Conservation (phyloP, 2,888 invertebrate species). For the Bimastos eiseni region DNA sequence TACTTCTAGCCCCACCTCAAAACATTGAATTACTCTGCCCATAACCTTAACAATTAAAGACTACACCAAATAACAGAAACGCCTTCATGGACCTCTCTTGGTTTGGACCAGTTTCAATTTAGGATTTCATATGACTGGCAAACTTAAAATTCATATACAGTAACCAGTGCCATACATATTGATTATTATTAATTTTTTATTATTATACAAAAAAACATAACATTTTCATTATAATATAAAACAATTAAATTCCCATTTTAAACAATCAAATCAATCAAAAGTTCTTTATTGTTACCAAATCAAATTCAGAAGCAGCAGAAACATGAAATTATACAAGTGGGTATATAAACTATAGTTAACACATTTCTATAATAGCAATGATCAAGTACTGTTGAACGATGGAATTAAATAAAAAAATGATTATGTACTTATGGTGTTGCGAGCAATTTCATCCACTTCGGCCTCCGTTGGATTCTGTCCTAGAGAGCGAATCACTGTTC, state of each 20-base stretch:
- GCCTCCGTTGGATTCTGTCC: conserved; percentile 39
- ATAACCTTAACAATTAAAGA: neutral
- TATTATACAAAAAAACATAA: neutral
- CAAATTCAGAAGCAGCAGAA: no score
- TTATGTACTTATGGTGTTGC: conserved; percentile 34
- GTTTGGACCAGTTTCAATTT: neutral
- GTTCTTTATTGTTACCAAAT: no score
- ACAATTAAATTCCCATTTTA: neutral
- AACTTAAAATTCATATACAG: neutral
- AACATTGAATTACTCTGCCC: neutral
- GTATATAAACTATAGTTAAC: no score
- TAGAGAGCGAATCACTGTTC: conserved; percentile 38
- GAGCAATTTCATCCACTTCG: conserved; percentile 35
- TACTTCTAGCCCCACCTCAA: neutral
- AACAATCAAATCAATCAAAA: no score
- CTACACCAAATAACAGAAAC: neutral
- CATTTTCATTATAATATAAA: neutral
- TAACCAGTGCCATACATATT: neutral
- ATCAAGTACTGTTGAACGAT: neutral
- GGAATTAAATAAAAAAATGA: neutral
- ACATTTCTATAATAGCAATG: no score
- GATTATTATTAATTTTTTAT: neutral
- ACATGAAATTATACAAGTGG: no score
- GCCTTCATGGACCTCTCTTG: neutral
- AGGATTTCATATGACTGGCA: neutral